Evolutionary conservation across 53 echinoderm and acorn worm species (phyloP), one percentile per base, ranked within the genome.

Genomic region (Paelopatides confundens): DNA sequence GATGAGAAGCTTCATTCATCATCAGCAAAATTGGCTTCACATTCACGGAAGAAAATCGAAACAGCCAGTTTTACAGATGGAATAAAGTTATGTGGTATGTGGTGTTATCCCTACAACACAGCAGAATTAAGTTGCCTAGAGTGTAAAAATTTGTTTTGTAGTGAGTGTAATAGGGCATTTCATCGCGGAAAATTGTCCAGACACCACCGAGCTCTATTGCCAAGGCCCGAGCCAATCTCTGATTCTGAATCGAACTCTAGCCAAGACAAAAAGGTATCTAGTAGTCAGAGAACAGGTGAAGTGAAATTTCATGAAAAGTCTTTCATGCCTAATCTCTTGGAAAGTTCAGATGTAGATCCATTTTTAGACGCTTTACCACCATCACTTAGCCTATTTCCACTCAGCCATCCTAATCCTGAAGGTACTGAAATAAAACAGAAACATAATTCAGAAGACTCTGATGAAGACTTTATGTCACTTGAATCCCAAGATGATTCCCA

Each of bases 61-160:
- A 91, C 89, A 69, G 81, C 70, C 1, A 78, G 85, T 58, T 91
- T 87, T 26, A 85, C 91, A 39, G 85, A 86, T 38, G 89, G 89
- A 13, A 65, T 82, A 0, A 84, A 85, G 51, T 70, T 77, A 78
- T 95, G 97, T 94, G 93, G 89, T 11, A 93, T 95, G 85, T 95
- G 94, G 92, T 94, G 95, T 76, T 90, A 87, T 48, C 97, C 97
- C 14, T 86, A 91, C 66, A 97, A 93, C 62, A 86, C 89, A 68
- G 97, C 95, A 32, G 92, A 91, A 68, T 92, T 63, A 63, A 91
- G 88, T 18, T 97, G 97, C 33, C 66, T 93, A 81, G 94, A 97
- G 46, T 97, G 97, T 79, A 94, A 90, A 82, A 87, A 86, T 54
- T 85, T 93, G 33, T 66, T 94, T n/a, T 96, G 96, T 47, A 62